Percentiles rank a stretch among this genome's conserved stretches.
These are phyloP conservation scores for Ennomos quercinarius DNA, from an alignment of 2,888 invertebrate genomes.

Conservation along the genomic window DNA sequence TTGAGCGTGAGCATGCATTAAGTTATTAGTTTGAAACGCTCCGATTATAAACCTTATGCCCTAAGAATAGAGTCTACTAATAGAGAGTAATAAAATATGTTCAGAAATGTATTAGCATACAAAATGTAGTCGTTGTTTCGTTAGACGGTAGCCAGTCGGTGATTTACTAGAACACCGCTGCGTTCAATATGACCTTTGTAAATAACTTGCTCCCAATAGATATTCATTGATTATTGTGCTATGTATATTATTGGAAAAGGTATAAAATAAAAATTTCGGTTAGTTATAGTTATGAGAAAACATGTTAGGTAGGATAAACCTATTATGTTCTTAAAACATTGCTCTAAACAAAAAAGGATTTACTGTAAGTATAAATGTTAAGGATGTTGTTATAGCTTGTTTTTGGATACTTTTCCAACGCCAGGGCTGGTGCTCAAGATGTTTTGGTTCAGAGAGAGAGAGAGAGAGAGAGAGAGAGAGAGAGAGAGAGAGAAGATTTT, in stretches of 20 bases:
- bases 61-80: neutral
- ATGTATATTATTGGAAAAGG: conserved; percentile 15
- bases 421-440: too few species aligned
- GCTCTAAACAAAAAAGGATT: too few species aligned
- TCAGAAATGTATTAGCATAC: conserved; percentile 29
- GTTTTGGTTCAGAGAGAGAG: too few species aligned
- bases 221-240: conserved; percentile 29
- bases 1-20: conserved; percentile 27
- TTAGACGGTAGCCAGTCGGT: conserved; percentile 51
- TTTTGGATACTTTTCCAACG: too few species aligned
- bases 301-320: conserved; percentile 11
- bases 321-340: conserved; percentile 1
- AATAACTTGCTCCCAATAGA: conserved; percentile 48
- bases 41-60: neutral
- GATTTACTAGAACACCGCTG: conserved; percentile 67
- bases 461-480: too few species aligned
- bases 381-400: neutral
- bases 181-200: conserved; percentile 48
- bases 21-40: conserved; percentile 15
- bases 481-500: too few species aligned
- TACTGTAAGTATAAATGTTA: too few species aligned
- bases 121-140: conserved; percentile 38
- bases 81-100: neutral
- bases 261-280: conserved; percentile 21
- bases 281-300: conserved; percentile 23